phyloP scores from a whole-genome alignment of 2,888 invertebrate genomes.

The Darwinula stevensoni region DNA sequence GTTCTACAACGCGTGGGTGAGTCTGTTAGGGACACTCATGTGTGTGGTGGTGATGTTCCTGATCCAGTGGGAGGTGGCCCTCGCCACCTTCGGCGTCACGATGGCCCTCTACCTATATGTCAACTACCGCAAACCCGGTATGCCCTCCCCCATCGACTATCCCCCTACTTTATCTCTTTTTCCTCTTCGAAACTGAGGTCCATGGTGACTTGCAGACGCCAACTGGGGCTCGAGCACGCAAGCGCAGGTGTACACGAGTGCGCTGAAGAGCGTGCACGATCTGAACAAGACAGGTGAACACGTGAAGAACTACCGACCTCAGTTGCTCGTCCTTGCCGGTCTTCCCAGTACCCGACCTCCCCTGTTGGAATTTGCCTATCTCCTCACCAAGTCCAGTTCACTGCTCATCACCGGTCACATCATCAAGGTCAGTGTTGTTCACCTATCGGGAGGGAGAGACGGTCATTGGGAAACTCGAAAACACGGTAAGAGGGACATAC shows the following conservation, averaged over 20 bases:
- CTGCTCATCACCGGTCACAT: constrained; percentile 70
- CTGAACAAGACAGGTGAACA: constrained; percentile 72
- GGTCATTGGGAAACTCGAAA: too few relatives aligned
- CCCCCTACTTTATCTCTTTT: too few relatives aligned
- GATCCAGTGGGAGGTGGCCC: constrained; percentile 69
- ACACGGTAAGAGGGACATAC: too few relatives aligned
- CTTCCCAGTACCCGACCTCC: constrained; percentile 55
- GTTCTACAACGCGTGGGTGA: constrained; percentile 80
- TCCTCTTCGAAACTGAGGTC: too few relatives aligned
- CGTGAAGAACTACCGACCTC: constrained; percentile 90
- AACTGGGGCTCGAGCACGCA: constrained; percentile 96
- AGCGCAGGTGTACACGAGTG: constrained; percentile 79
- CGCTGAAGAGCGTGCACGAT: constrained; percentile 55
- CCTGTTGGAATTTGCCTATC: constrained; percentile 60
- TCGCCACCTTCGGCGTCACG: constrained; percentile 66
- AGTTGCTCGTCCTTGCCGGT: constrained; percentile 58
- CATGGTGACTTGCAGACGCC: too few relatives aligned
- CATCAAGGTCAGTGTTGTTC: constrained; percentile 26
- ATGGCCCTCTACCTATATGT: constrained; percentile 70
- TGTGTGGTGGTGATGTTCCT: constrained; percentile 77
- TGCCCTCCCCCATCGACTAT: constrained; percentile 9
- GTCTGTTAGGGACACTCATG: constrained; percentile 45
- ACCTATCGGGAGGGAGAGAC: not conserved
- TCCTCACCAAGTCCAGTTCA: constrained; percentile 70
- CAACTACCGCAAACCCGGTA: constrained; percentile 70